phyloP scores from a whole-genome alignment of 2,113 vertebrate species.

The Perca fluviatilis region DNA sequence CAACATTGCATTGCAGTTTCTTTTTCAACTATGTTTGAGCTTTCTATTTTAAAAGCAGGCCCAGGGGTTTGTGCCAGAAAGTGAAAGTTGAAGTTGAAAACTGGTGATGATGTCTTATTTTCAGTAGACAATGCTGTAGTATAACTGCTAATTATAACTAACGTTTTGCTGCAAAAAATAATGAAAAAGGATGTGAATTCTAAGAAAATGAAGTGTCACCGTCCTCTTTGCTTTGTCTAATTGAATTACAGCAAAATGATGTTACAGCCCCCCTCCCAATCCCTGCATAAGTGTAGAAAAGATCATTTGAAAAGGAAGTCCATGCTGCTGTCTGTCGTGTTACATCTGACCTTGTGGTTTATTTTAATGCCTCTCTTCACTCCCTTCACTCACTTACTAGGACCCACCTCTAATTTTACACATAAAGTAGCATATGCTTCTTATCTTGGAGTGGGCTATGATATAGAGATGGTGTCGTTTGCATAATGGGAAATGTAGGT shows the following conservation, averaged over 20 bases:
- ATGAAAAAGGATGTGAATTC: constrained; percentile 19
- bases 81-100: not conserved
- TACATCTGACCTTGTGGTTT: not conserved
- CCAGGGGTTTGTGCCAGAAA: constrained; percentile 9
- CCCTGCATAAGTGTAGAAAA: not conserved
- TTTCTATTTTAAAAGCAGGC: constrained; percentile 15
- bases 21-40: not conserved
- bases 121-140: not conserved
- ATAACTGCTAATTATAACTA: constrained; percentile 30
- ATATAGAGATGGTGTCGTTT: not conserved
- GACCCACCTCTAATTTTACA: not conserved
- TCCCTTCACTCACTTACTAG: not conserved
- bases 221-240: constrained; percentile 25
- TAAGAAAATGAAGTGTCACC: constrained; percentile 22
- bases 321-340: not conserved
- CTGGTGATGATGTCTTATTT: constrained; percentile 15
- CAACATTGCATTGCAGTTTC: not conserved
- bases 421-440: not conserved
- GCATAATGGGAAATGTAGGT: constrained; percentile 2
- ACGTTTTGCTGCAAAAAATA: not conserved
- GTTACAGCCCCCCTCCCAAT: not conserved
- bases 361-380: not conserved
- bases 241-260: constrained; percentile 17
- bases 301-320: not conserved
- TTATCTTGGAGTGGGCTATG: too few relatives aligned